Percentiles rank a stretch among this genome's conserved stretches.
Conservation (phyloP, 2,888 invertebrate genomes). For the Drosophila neotestacea region DNA sequence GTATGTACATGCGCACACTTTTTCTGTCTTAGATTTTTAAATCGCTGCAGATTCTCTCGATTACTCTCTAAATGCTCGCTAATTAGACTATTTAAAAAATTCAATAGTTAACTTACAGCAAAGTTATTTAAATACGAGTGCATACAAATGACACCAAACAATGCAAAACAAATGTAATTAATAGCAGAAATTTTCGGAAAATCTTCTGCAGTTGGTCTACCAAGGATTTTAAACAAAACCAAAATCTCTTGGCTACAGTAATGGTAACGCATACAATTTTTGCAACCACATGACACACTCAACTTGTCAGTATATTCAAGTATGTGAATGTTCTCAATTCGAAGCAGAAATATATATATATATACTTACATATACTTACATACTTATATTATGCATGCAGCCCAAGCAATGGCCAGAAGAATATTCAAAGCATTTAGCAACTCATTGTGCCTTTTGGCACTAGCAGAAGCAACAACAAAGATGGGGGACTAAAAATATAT, state of each 20-base stretch:
- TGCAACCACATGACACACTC: conserved; percentile 65
- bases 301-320: conserved; percentile 62
- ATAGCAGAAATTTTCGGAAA: conserved; percentile 2
- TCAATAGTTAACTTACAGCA: background rate
- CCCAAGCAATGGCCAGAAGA: conserved; percentile 72
- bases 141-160: background rate
- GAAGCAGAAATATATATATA: conserved; percentile 19
- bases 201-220: background rate
- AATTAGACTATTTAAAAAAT: too few relatives aligned
- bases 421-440: conserved; percentile 81
- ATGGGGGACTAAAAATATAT: conserved; percentile 65
- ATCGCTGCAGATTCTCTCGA: too few relatives aligned
- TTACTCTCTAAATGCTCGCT: too few relatives aligned
- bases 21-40: too few relatives aligned
- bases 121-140: background rate
- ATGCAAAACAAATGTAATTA: conserved; percentile 8
- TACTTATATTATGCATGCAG: conserved; percentile 75
- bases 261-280: conserved; percentile 37
- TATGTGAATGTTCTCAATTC: conserved; percentile 20
- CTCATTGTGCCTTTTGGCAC: conserved; percentile 75
- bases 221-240: conserved; percentile 16
- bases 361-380: background rate
- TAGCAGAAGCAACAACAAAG: conserved; percentile 26
- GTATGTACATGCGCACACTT: too few relatives aligned
- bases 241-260: conserved; percentile 33